These are phyloP conservation scores for Atrina japonica DNA, from an alignment of 2,888 invertebrate species.

Conservation along the genomic window DNA sequence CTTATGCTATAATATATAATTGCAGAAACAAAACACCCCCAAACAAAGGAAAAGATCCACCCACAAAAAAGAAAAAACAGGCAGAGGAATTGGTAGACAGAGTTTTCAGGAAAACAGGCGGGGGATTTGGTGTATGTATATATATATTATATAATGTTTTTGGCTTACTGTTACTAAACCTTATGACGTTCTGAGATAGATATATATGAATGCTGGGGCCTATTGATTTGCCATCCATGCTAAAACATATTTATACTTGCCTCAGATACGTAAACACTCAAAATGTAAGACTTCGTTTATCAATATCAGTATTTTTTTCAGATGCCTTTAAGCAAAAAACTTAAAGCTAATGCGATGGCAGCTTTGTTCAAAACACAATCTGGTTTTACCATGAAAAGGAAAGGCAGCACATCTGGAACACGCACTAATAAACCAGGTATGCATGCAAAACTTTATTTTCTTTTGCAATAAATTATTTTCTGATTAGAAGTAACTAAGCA, in stretches of 20 bases:
- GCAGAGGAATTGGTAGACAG: slow-evolving; percentile 73
- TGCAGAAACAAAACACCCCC: not conserved
- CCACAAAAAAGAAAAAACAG: slow-evolving; percentile 66
- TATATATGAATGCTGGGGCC: too few relatives aligned
- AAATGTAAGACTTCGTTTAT: too few relatives aligned
- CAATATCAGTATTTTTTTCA: slow-evolving; percentile 35
- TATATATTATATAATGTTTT: too few relatives aligned
- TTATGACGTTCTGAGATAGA: too few relatives aligned
- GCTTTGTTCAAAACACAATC: slow-evolving; percentile 46
- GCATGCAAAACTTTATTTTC: too few relatives aligned
- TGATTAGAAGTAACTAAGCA: too few relatives aligned
- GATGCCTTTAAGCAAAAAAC: slow-evolving; percentile 65
- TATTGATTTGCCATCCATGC: too few relatives aligned
- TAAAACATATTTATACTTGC: too few relatives aligned
- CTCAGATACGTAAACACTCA: too few relatives aligned
- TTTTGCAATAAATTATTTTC: too few relatives aligned
- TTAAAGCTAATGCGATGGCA: slow-evolving; percentile 58
- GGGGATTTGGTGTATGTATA: slow-evolving; percentile 60
- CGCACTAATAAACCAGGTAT: not conserved
- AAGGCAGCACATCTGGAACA: slow-evolving; percentile 36
- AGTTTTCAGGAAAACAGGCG: slow-evolving; percentile 69
- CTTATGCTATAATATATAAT: too few relatives aligned
- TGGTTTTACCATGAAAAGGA: slow-evolving; percentile 45
- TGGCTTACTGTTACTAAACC: too few relatives aligned
- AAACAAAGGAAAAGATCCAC: slow-evolving; percentile 28